Percentiles rank a stretch among this genome's conserved stretches.
phyloP scores from a whole-genome alignment of 2,113 vertebrate genomes.

The Strigops habroptila region DNA sequence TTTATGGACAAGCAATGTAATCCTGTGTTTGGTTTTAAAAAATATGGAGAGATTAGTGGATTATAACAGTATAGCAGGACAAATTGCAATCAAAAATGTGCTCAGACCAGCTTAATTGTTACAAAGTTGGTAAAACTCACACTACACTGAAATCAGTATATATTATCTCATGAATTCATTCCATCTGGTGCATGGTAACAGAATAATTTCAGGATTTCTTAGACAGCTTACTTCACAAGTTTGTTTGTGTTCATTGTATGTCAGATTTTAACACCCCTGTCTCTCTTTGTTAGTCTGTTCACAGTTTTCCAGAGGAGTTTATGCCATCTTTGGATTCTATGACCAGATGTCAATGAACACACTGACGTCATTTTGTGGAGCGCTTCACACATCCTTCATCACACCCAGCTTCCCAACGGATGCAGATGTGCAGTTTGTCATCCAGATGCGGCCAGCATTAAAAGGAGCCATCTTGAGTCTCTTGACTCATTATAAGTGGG shows the following conservation, averaged over 20 bases:
- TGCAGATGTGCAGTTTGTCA: conserved; percentile 94
- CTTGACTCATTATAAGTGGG: conserved; percentile 92
- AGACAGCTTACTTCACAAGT: not conserved
- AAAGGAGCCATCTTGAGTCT: conserved; percentile 89
- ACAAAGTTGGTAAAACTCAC: not conserved
- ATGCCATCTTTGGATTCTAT: conserved; percentile 98
- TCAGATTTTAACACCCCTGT: conserved; percentile 27
- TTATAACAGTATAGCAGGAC: not conserved
- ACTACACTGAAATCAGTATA: not conserved
- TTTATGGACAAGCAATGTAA: not conserved
- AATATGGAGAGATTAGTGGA: not conserved
- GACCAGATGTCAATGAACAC: conserved; percentile 99
- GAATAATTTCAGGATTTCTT: not conserved
- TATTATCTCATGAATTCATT: not conserved
- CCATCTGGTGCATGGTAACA: not conserved
- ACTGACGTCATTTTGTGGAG: conserved; percentile 95
- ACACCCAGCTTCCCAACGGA: conserved; percentile 96
- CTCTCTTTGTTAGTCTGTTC: conserved; percentile 88
- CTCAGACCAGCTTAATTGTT: not conserved
- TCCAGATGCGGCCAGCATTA: conserved; percentile 94
- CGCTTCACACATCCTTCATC: conserved; percentile 96
- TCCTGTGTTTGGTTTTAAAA: not conserved
- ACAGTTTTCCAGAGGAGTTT: conserved; percentile 97
- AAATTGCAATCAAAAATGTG: not conserved
- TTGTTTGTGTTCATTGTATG: not conserved